These are phyloP conservation scores for Amblyjoppa fuscipennis DNA, from an alignment of 2,888 invertebrate genomes.

Conservation along the genomic window DNA sequence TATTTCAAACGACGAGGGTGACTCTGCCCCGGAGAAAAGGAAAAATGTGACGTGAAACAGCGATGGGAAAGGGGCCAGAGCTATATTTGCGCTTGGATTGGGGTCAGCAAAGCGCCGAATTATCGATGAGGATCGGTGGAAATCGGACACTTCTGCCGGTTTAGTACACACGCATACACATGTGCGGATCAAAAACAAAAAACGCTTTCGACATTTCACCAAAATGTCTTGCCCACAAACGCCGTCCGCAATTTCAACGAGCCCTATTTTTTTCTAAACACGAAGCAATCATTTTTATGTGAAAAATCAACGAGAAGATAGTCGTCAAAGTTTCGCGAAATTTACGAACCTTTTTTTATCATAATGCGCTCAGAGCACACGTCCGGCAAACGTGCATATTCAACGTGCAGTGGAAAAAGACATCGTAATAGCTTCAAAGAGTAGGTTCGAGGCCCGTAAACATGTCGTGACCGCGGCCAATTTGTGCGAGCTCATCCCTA, in stretches of 20 bases:
- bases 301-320: background rate
- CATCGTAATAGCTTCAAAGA: conserved; percentile 15
- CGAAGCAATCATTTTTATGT: background rate
- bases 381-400: background rate
- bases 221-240: background rate
- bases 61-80: conserved; percentile 9
- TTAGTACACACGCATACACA: background rate
- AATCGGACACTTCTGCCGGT: background rate
- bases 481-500: conserved; percentile 32
- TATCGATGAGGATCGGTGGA: conserved; percentile 28
- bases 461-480: conserved; percentile 59
- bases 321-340: background rate
- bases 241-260: background rate
- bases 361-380: background rate
- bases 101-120: conserved; percentile 43
- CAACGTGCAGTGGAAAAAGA: background rate
- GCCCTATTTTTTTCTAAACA: background rate
- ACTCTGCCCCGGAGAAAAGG: background rate
- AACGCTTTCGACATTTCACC: background rate
- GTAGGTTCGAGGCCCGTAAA: conserved; percentile 38
- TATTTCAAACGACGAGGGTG: background rate
- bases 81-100: conserved; percentile 22
- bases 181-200: background rate
- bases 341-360: background rate
- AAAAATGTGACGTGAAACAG: background rate